Base-by-base conservation (phyloP, 2,888 invertebrate genomes). In the Caenorhabditis japonica region DNA sequence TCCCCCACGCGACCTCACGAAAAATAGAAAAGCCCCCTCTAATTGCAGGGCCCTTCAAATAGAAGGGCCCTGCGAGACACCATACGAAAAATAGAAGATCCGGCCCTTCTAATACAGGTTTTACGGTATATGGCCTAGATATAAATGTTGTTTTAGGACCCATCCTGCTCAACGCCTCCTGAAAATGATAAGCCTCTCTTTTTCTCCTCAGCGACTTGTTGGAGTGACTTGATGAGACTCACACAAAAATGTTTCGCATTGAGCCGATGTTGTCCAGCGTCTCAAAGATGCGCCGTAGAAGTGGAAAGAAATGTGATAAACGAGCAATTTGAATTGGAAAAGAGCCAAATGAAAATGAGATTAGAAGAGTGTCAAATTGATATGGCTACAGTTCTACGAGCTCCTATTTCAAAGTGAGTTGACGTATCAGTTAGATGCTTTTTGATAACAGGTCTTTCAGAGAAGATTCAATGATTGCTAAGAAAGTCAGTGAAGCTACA, bases 391-490 rank as follows among this genome's bases (percentile, higher is more conserved):
- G 53, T 73, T 3, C 41, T 68, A 5, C 59, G 55, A 39, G 8
- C 38, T 17, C 61, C 61, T 4, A 30, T 61, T 27, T 53, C 61
- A 8, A 66, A 34, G 70, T 70, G 19, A 39, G 38, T 23, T n/a
- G 1, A 1, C 3, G 19, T n/a, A n/a, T n/a, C n/a, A 36, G 12
- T 46, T 21, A 12, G 10, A 13, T 2, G 5, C 13, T 19, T n/a
- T n/a, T 30, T 30, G 30, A 30, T 30, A 30, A 30, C 10, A 10
- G 10, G 1, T 33, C n/a, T 47, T 69, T 39, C 41, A 70, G 60
- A 30, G 73, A 73, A 52, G 73, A 73, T 34, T 61, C 56, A 4
- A 68, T 61, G 47, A 73, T 73, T 30, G 73, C 73, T 7, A 43
- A 47, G 36, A 58, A 73, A 61, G 68, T 73, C 7, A 56, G 47